Percentiles rank a stretch among this genome's conserved stretches.
Evolutionary conservation across 1,140 invertebrate species (phyloP).

Genomic region (Archivesica marissinica): DNA sequence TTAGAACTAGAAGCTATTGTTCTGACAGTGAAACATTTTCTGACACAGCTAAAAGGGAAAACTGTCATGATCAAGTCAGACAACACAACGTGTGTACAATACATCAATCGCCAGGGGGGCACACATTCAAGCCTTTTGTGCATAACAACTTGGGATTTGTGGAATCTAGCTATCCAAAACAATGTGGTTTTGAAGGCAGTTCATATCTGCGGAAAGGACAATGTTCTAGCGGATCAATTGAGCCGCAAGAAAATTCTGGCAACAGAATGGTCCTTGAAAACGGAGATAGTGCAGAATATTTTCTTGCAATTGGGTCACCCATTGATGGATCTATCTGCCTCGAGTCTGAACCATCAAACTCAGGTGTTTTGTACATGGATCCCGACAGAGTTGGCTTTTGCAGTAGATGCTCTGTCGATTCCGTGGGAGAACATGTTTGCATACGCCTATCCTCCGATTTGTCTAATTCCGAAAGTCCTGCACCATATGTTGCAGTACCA

Average conservation of each 20-base stretch:
- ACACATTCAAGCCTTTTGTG: constrained; percentile 5
- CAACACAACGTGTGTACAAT: constrained; percentile 21
- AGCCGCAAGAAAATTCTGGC: neutral
- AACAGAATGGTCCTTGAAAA: constrained; percentile 42
- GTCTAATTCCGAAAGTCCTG: constrained; percentile 50
- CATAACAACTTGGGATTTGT: neutral
- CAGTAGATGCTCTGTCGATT: constrained; percentile 51
- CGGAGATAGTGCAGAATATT: constrained; percentile 1
- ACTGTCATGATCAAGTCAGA: constrained; percentile 39
- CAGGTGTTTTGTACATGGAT: neutral
- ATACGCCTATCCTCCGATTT: constrained; percentile 59
- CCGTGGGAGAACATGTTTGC: constrained; percentile 52
- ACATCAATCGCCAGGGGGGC: constrained; percentile 17
- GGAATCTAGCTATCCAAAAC: constrained; percentile 23
- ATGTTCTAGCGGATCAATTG: constrained; percentile 28
- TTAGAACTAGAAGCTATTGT: constrained; percentile 33
- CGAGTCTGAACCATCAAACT: constrained; percentile 38
- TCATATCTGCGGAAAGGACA: neutral
- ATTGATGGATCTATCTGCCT: constrained; percentile 65
- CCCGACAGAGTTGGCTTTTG: neutral
- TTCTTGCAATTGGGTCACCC: constrained; percentile 32
- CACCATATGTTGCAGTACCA: constrained; percentile 31
- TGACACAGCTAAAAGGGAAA: neutral
- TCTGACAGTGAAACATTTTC: constrained; percentile 14
- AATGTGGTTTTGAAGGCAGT: constrained; percentile 9